Percentiles rank a stretch among this genome's conserved stretches.
Conservation (phyloP, 1,140 invertebrate species). For the Anastrepha obliqua region DNA sequence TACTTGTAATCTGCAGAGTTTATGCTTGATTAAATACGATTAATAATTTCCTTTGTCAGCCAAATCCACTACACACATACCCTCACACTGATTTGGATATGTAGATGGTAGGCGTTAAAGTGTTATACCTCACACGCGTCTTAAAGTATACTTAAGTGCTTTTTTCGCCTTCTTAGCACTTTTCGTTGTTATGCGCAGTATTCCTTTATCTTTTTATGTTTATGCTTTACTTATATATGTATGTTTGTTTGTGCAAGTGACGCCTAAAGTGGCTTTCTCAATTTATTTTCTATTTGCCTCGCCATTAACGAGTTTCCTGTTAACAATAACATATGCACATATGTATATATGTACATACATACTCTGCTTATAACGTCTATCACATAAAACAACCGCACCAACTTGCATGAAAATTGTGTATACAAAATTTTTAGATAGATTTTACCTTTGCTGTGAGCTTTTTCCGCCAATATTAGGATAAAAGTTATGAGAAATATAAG, state of each 20-base stretch:
- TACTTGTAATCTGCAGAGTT: not conserved
- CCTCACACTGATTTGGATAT: not conserved
- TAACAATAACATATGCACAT: no score
- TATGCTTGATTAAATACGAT: constrained; percentile 16
- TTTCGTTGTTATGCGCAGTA: no score
- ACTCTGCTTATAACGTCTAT: no score
- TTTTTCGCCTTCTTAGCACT: not conserved
- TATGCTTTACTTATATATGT: not conserved
- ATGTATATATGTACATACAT: no score
- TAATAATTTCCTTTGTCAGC: not conserved
- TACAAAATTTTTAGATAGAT: no score
- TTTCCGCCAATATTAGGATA: no score
- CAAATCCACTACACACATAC: not conserved
- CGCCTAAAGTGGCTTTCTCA: constrained; percentile 1
- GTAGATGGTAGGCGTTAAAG: not conserved
- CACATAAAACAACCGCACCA: no score
- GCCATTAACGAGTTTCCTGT: not conserved
- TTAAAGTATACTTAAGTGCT: not conserved
- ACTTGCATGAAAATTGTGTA: no score
- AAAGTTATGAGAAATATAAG: no score
- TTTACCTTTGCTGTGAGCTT: no score
- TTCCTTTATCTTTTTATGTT: not conserved
- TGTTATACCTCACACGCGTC: not conserved
- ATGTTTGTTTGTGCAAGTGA: not conserved
- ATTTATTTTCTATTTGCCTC: not conserved